Evolutionary conservation across 2,797 vertebrate genomes (phyloP).

Genomic region (Aulostomus chinensis): DNA sequence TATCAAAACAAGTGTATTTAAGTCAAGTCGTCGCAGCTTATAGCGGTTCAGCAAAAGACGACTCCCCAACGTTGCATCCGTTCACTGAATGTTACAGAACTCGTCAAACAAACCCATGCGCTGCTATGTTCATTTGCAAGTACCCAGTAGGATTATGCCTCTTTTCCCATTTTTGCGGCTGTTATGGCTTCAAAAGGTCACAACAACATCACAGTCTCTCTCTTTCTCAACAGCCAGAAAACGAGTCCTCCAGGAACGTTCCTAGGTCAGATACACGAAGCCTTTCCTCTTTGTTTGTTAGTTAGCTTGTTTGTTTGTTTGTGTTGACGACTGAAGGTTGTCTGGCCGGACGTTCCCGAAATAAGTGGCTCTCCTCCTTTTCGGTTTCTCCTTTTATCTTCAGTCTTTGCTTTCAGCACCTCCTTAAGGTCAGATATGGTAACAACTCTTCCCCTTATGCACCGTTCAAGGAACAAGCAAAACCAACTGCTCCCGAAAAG

Average conservation of each 20-base stretch:
- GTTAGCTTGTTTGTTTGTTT: constrained; percentile 24
- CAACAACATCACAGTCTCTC: constrained; percentile 62
- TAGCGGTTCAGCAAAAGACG: constrained; percentile 64
- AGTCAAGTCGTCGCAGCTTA: constrained; percentile 60
- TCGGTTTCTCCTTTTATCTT: constrained; percentile 48
- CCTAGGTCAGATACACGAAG: constrained; percentile 37
- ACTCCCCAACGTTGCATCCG: constrained; percentile 73
- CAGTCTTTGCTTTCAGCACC: constrained; percentile 78
- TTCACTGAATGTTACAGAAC: constrained; percentile 74
- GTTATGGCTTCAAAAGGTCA: constrained; percentile 72
- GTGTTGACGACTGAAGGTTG: constrained; percentile 48
- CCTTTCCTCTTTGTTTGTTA: constrained; percentile 33
- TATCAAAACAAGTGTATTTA: constrained; percentile 77
- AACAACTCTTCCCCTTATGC: constrained; percentile 61
- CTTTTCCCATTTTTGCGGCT: constrained; percentile 62
- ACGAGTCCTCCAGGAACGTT: constrained; percentile 56
- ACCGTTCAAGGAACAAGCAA: constrained; percentile 60
- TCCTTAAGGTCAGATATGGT: constrained; percentile 73
- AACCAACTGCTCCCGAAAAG: constrained; percentile 54
- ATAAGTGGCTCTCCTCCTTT: constrained; percentile 34
- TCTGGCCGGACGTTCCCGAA: constrained; percentile 47
- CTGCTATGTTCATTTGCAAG: constrained; percentile 71
- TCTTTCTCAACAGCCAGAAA: constrained; percentile 54
- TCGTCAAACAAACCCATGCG: constrained; percentile 80
- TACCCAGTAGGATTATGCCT: constrained; percentile 68